Base-by-base conservation (phyloP, 2,113 vertebrate species). In the Pachypanchax playfairii region DNA sequence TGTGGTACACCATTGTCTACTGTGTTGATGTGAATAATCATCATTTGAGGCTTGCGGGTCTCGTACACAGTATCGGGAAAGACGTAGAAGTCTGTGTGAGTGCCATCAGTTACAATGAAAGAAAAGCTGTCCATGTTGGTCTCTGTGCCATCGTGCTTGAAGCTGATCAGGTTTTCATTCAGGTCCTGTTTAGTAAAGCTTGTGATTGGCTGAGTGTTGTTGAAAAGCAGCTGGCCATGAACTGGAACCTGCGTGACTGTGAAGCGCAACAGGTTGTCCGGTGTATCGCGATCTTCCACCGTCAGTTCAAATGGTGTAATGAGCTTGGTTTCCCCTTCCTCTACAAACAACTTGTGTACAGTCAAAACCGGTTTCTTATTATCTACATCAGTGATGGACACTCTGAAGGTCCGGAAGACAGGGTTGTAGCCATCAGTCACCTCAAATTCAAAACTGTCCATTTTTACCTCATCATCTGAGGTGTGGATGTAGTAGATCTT, bases 401-500 rank as follows among this genome's bases (percentile, higher is more conserved):
- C 94, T 44, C 95, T 92, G 79, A 98, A 98, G 4, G 96, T 98
- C 46, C 96, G 93, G 81, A 96, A 98, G 49, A 98, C 94, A 0
- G 96, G 95, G 61, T 98, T 98, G 75, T 84, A 95, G 3, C 97
- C 97, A n/a, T 98, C 97, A 0, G 95, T 98, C 63, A 98, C 96
- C 61, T 98, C 93, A 73, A 98, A 98, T 80, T 98, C 97, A 87
- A 98, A 98, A 69, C 97, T 97, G 87, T 98, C 97, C 95, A 96
- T 97, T 88, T 97, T 98, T 50, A 96, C 92, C 77, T 98, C 97
- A 11, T 98, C 97, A 44, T 96, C 94, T 0, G 96, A 94, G 1
- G 96, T 97, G 65, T 98, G 97, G 80, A 97, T 95, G 63, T 98
- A 98, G 84, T 96, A 97, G 70, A 98, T 69, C 79, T 98, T 98